phyloP scores from a whole-genome alignment of 2,888 invertebrate species.

The Ellobium chinense region DNA sequence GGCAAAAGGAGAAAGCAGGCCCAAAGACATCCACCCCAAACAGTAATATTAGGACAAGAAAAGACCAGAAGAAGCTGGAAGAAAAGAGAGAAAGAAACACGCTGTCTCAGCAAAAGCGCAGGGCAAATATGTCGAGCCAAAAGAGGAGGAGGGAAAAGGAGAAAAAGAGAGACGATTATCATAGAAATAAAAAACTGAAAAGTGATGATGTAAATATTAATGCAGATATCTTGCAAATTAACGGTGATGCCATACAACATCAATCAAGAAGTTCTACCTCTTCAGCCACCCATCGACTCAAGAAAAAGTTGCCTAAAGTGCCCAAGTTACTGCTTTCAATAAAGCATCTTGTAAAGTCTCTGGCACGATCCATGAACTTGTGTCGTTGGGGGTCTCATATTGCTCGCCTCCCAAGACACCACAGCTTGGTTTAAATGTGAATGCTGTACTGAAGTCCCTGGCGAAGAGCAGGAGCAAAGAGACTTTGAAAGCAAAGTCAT shows the following conservation, averaged over 20 bases:
- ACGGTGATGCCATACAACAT: background rate
- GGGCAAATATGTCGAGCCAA: background rate
- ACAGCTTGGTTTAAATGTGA: background rate
- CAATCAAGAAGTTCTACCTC: background rate
- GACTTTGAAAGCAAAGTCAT: background rate
- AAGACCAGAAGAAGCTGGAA: background rate
- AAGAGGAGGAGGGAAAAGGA: conserved; percentile 31
- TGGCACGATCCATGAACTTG: background rate
- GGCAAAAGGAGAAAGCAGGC: background rate
- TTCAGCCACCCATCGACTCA: background rate
- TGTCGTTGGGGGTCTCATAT: background rate
- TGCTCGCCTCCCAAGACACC: background rate
- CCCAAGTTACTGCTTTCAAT: background rate
- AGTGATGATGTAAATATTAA: background rate
- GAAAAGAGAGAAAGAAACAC: background rate
- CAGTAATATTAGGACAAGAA: background rate
- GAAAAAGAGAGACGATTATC: conserved; percentile 17
- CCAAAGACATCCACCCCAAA: background rate
- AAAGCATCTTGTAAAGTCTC: background rate
- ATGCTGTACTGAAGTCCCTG: background rate
- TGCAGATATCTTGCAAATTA: background rate
- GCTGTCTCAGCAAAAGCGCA: background rate
- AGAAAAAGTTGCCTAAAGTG: background rate
- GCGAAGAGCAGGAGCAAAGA: background rate
- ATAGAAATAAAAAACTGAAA: background rate